These are phyloP conservation scores for Hycleus phaleratus DNA, from an alignment of 1,140 invertebrate genomes.

Conservation along the genomic window DNA sequence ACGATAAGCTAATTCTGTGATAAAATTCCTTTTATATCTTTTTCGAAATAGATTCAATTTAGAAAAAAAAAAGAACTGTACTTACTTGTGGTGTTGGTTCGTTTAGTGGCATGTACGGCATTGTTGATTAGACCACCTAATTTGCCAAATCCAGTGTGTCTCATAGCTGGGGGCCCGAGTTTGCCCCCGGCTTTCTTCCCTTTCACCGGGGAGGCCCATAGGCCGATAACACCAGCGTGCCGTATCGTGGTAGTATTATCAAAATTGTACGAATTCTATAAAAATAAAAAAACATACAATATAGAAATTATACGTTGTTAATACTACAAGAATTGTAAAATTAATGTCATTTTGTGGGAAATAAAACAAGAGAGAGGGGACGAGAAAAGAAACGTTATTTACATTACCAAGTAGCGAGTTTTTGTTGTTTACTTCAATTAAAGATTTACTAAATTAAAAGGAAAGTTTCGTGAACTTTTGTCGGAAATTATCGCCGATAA, in stretches of 20 bases:
- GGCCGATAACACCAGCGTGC: constrained; percentile 26
- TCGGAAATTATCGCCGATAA: no score
- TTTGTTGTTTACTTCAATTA: no score
- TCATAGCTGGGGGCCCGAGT: constrained; percentile 19
- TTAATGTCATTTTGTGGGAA: no score
- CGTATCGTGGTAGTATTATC: constrained; percentile 17
- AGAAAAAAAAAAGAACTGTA: not conserved
- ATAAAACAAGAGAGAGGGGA: no score
- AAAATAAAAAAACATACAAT: no score
- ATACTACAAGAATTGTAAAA: no score
- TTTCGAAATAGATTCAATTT: not conserved
- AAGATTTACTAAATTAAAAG: no score
- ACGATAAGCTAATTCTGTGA: not conserved
- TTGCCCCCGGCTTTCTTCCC: constrained; percentile 14
- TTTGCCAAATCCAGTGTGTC: constrained; percentile 22
- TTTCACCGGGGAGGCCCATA: constrained; percentile 26
- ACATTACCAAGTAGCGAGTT: no score
- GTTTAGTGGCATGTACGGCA: constrained; percentile 24
- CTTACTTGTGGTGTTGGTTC: constrained; percentile 9
- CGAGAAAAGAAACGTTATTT: no score
- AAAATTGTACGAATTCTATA: no score
- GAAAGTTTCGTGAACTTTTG: no score
- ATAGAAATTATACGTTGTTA: no score
- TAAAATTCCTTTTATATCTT: not conserved
- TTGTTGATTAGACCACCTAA: constrained; percentile 25